Conservation (phyloP, 1,140 invertebrate genomes). For the Atta texana region DNA sequence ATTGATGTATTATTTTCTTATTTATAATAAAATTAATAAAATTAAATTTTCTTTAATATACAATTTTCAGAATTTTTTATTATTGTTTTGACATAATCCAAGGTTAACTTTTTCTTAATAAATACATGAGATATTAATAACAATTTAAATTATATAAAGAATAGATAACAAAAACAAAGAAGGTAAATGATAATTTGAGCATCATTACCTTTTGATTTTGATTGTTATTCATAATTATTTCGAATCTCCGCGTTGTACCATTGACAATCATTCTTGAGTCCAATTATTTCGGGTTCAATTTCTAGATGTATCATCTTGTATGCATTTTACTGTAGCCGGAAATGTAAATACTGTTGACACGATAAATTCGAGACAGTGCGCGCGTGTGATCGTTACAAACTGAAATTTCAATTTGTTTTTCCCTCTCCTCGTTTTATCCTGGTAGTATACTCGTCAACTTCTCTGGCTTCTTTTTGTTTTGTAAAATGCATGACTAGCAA, state of each 20-base stretch:
- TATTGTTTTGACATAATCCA: background rate
- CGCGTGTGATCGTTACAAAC: background rate
- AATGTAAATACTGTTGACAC: conserved; percentile 39
- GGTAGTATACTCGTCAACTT: conserved; percentile 1
- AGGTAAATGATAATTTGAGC: background rate
- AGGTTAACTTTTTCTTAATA: background rate
- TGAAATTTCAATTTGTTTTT: conserved; percentile 50
- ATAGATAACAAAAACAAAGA: background rate
- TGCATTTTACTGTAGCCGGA: conserved; percentile 10
- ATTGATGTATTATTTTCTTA: background rate
- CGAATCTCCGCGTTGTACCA: background rate
- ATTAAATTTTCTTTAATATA: background rate
- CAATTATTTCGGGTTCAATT: conserved; percentile 32
- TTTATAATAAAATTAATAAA: background rate
- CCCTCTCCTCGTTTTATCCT: conserved; percentile 7
- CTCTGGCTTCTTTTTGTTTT: background rate
- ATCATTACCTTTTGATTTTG: background rate
- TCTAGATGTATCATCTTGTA: background rate
- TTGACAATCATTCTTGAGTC: conserved; percentile 18
- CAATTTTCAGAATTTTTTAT: background rate
- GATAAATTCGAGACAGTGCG: conserved; percentile 13
- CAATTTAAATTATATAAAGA: conserved; percentile 3
- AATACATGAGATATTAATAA: background rate
- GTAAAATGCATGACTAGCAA: conserved; percentile 6
- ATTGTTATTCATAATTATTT: conserved; percentile 14